Evolutionary conservation across 2,797 vertebrate species (phyloP).

Genomic region (Lutra lutra): DNA sequence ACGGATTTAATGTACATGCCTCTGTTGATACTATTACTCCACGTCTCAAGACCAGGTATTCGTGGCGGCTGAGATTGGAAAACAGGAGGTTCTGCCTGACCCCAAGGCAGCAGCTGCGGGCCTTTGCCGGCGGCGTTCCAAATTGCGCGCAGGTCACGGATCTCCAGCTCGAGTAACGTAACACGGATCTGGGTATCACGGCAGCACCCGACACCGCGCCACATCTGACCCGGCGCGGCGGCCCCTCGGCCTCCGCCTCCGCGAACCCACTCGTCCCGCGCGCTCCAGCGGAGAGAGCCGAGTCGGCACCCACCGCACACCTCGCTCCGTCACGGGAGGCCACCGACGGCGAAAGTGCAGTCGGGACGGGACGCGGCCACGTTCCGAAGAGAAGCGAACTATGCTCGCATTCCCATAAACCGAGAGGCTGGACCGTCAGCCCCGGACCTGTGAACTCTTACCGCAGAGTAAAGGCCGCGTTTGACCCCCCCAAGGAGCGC

Average conservation of each 20-base stretch:
- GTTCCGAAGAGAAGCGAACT: background rate
- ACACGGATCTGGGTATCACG: background rate
- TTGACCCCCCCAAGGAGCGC: background rate
- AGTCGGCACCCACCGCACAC: background rate
- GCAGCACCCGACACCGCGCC: background rate
- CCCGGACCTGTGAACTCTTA: conserved; percentile 45
- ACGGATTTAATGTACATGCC: background rate
- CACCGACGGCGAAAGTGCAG: background rate
- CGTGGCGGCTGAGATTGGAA: background rate
- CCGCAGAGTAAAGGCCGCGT: conserved; percentile 53
- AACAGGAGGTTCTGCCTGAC: background rate
- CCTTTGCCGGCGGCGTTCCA: background rate
- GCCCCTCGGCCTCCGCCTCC: background rate
- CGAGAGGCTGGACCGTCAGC: background rate
- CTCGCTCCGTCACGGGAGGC: background rate
- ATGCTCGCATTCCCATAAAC: conserved; percentile 57
- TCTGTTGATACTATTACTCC: background rate
- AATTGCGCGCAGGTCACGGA: background rate
- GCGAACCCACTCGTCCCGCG: background rate
- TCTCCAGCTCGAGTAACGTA: background rate
- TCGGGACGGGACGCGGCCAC: conserved; percentile 43
- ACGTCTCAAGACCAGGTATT: background rate
- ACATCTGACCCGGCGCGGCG: rapidly evolving
- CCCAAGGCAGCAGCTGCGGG: background rate
- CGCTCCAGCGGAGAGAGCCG: background rate